These are phyloP conservation scores for Phrynocephalus vlangalii DNA, from an alignment of 2,797 vertebrate species.

Conservation along the genomic window DNA sequence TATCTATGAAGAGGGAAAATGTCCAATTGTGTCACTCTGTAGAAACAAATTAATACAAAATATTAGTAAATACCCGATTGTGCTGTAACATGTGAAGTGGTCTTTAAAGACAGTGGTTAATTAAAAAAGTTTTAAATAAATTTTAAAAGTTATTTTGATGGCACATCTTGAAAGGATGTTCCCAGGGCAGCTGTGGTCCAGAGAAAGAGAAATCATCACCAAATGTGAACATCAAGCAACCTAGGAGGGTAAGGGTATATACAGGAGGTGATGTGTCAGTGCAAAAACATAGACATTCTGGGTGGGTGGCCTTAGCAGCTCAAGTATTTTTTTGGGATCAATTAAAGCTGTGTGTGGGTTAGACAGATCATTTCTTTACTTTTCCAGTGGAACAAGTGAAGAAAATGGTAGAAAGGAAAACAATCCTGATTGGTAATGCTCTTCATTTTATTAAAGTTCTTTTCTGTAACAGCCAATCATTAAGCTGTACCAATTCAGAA, in stretches of 20 bases:
- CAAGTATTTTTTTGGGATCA: conserved; percentile 18
- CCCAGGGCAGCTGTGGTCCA: neutral
- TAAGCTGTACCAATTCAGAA: neutral
- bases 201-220: neutral
- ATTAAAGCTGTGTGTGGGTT: neutral
- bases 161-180: neutral
- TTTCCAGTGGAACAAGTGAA: conserved; percentile 14
- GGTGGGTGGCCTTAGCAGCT: conserved; percentile 11
- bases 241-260: conserved; percentile 9
- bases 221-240: neutral
- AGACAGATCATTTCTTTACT: conserved; percentile 6
- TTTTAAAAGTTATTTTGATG: too few species aligned
- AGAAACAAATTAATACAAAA: neutral
- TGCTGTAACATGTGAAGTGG: neutral
- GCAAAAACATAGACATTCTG: conserved; percentile 14
- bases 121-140: neutral
- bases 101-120: neutral
- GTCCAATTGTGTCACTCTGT: neutral
- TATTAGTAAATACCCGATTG: neutral
- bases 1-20: neutral
- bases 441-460: neutral
- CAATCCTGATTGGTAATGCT: neutral
- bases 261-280: conserved; percentile 18
- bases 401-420: neutral
- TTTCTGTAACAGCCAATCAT: neutral